phyloP scores from a whole-genome alignment of 2,888 invertebrate genomes.

The Rhimphoctona megacephalus region DNA sequence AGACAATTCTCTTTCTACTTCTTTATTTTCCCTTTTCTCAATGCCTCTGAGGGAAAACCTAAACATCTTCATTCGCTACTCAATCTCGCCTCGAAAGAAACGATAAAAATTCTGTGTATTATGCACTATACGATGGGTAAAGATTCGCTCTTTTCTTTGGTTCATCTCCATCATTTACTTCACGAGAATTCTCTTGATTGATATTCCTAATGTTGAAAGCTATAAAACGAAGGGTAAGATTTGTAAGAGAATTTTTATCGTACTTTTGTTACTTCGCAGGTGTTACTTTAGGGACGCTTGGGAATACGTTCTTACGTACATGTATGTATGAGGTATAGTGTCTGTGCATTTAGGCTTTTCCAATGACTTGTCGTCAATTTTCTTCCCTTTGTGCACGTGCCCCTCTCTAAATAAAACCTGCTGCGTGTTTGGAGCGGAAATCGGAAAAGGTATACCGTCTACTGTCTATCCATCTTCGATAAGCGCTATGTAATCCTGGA shows the following conservation, averaged over 20 bases:
- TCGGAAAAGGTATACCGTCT: slow-evolving; percentile 29
- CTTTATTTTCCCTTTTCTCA: not conserved
- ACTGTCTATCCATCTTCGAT: slow-evolving; percentile 48
- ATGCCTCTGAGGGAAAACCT: slow-evolving; percentile 16
- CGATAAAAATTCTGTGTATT: slow-evolving; percentile 15
- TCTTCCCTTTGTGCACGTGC: slow-evolving; percentile 4
- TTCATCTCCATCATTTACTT: not conserved
- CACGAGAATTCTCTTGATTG: slow-evolving; percentile 36
- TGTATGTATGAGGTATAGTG: not conserved
- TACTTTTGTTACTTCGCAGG: slow-evolving; percentile 45
- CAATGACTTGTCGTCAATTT: slow-evolving; percentile 39
- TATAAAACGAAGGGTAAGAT: slow-evolving; percentile 26
- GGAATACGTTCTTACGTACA: slow-evolving; percentile 42
- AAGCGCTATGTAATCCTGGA: slow-evolving; percentile 65
- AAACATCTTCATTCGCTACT: slow-evolving; percentile 68
- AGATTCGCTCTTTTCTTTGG: slow-evolving; percentile 25
- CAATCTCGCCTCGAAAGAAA: slow-evolving; percentile 27
- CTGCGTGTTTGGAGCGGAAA: slow-evolving; percentile 50
- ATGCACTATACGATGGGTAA: slow-evolving; percentile 5
- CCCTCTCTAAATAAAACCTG: slow-evolving; percentile 15
- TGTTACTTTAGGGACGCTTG: slow-evolving; percentile 44
- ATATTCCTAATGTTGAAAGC: slow-evolving; percentile 34
- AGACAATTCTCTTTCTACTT: slow-evolving; percentile 16
- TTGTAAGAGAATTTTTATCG: slow-evolving; percentile 13
- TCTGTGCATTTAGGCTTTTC: slow-evolving; percentile 22